Percentiles rank a stretch among this genome's conserved stretches.
Conservation (phyloP, 2,888 invertebrate species). For the Cantharis rufa region DNA sequence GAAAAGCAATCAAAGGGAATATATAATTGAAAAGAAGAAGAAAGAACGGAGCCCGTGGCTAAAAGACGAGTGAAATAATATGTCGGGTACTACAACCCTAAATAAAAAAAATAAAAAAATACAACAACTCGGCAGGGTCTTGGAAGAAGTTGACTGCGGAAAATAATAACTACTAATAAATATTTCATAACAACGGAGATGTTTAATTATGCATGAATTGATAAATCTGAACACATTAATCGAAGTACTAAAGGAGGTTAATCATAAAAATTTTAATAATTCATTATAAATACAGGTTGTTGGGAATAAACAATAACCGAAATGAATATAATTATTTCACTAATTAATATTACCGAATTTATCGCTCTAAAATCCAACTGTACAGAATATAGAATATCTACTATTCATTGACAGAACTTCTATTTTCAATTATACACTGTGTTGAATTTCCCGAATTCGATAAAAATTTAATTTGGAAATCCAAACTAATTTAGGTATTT, state of each 20-base stretch:
- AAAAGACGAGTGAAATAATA: not conserved
- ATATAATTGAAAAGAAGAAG: not conserved
- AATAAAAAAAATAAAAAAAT: not conserved
- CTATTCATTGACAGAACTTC: not conserved
- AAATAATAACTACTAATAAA: not conserved
- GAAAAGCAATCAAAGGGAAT: not conserved
- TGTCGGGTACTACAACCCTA: not conserved
- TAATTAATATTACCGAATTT: not conserved
- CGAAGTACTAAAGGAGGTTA: not conserved
- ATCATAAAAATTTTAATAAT: not conserved
- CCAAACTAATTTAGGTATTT: not conserved
- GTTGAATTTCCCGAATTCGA: not conserved
- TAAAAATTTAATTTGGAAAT: not conserved
- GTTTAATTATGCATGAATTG: not conserved
- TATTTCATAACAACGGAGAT: not conserved
- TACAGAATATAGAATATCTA: not conserved
- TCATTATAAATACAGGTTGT: not conserved
- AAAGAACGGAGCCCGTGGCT: not conserved
- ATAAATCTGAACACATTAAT: not conserved
- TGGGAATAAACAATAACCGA: not conserved
- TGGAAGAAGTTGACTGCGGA: not conserved
- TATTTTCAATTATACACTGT: not conserved
- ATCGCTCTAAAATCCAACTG: not conserved
- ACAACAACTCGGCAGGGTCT: not conserved
- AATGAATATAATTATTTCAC: not conserved